Evolutionary conservation across 2,888 invertebrate species (phyloP).

Genomic region (Eledone cirrhosa): DNA sequence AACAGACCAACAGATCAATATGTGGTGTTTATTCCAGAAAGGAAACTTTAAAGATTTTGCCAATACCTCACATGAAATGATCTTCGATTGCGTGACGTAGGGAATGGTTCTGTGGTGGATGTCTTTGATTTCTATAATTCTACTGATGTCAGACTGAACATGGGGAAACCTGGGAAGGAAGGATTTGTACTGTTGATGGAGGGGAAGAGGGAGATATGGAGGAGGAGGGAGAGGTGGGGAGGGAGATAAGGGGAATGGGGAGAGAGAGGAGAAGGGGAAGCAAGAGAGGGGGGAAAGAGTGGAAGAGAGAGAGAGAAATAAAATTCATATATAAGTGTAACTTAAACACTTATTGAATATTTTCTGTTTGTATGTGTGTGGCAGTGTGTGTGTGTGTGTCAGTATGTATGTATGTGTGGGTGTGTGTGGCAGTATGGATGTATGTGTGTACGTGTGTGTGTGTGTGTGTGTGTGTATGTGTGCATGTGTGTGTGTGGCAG

Average conservation of each 20-base stretch:
- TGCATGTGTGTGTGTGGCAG: too few relatives aligned
- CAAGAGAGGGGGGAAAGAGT: not conserved
- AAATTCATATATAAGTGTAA: not conserved
- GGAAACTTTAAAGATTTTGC: too few relatives aligned
- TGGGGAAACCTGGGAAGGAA: not conserved
- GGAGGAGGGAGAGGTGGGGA: not conserved
- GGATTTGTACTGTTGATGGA: not conserved
- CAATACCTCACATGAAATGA: too few relatives aligned
- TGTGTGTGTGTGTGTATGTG: not conserved
- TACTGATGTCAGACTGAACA: not conserved
- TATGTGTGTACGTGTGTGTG: not conserved
- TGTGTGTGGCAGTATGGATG: too few relatives aligned
- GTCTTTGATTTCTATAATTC: not conserved
- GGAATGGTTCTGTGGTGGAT: too few relatives aligned
- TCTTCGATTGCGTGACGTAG: too few relatives aligned
- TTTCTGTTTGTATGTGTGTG: too few relatives aligned
- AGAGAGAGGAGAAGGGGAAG: not conserved
- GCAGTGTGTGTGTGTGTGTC: too few relatives aligned
- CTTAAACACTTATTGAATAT: too few relatives aligned
- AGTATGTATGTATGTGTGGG: too few relatives aligned
- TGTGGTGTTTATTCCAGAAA: too few relatives aligned
- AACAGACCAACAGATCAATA: too few relatives aligned
- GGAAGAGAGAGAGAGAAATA: not conserved
- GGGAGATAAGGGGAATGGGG: not conserved
- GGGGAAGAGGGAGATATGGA: slow-evolving; percentile 11